phyloP scores from a whole-genome alignment of 2,113 vertebrate genomes.

The Cyprinodon tularosa region DNA sequence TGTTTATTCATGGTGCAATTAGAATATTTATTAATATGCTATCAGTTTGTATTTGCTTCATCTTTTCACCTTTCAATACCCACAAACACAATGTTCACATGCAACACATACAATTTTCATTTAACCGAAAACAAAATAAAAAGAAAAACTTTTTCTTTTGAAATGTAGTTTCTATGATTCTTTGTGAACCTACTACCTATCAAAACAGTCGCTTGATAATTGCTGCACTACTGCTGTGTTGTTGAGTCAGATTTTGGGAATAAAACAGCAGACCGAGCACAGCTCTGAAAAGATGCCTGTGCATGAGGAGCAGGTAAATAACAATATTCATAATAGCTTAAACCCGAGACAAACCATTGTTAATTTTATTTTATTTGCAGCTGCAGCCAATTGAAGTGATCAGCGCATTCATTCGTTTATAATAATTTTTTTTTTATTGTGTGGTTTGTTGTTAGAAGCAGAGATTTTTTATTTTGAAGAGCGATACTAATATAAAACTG shows the following conservation, averaged over 20 bases:
- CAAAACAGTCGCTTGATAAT: conserved; percentile 43
- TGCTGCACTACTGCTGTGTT: conserved; percentile 25
- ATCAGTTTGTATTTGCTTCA: no score
- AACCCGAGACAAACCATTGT: conserved; percentile 14
- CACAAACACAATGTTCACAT: not conserved
- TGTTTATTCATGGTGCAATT: no score
- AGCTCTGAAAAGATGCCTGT: conserved; percentile 28
- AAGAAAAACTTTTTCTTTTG: not conserved
- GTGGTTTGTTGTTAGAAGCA: not conserved
- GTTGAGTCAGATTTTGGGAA: conserved; percentile 26
- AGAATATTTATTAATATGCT: no score
- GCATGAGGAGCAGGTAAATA: conserved; percentile 14
- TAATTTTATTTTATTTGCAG: conserved; percentile 17
- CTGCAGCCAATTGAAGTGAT: conserved; percentile 18
- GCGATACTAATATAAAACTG: not conserved
- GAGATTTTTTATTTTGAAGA: not conserved
- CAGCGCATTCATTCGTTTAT: conserved; percentile 6
- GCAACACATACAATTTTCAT: not conserved
- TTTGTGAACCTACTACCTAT: conserved; percentile 20
- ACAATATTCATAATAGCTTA: not conserved
- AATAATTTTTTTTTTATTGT: not conserved
- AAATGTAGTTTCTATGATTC: conserved; percentile 2
- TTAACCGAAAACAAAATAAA: not conserved
- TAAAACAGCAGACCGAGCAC: conserved; percentile 27
- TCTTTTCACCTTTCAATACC: not conserved